Percentiles rank a stretch among this genome's conserved stretches.
These are phyloP conservation scores for Hetaerina titia DNA, from an alignment of 2,888 invertebrate species.

Conservation along the genomic window DNA sequence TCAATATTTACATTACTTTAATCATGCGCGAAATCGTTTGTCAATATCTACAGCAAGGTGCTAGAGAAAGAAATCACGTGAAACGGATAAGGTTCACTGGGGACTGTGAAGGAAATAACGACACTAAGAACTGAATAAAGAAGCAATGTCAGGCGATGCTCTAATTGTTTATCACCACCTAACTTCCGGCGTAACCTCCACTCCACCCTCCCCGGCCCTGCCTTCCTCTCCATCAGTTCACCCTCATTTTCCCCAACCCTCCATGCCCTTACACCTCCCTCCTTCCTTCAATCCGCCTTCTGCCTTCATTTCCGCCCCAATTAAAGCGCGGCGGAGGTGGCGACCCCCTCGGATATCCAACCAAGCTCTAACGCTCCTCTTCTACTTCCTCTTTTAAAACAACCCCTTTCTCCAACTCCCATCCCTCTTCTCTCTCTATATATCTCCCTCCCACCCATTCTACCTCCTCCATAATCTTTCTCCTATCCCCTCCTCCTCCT, in stretches of 20 bases:
- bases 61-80: too few relatives aligned
- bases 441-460: not conserved
- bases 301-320: conserved; percentile 40
- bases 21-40: too few relatives aligned
- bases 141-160: not conserved
- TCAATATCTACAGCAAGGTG: too few relatives aligned
- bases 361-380: conserved; percentile 1
- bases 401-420: not conserved
- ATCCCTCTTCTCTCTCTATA: not conserved
- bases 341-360: conserved; percentile 45
- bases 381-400: conserved; percentile 25
- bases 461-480: not conserved
- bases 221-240: not conserved
- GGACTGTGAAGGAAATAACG: not conserved
- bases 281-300: not conserved
- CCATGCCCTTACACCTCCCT: not conserved
- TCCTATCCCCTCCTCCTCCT: not conserved
- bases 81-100: not conserved
- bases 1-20: too few relatives aligned
- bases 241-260: not conserved
- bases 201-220: not conserved
- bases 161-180: conserved; percentile 17
- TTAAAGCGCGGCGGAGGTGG: conserved; percentile 42
- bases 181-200: not conserved
- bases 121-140: not conserved